A percentile compares a stretch with the other conserved stretches of the same genome.
phyloP scores from a whole-genome alignment of 2,113 vertebrate species.

The Heliornis fulica region DNA sequence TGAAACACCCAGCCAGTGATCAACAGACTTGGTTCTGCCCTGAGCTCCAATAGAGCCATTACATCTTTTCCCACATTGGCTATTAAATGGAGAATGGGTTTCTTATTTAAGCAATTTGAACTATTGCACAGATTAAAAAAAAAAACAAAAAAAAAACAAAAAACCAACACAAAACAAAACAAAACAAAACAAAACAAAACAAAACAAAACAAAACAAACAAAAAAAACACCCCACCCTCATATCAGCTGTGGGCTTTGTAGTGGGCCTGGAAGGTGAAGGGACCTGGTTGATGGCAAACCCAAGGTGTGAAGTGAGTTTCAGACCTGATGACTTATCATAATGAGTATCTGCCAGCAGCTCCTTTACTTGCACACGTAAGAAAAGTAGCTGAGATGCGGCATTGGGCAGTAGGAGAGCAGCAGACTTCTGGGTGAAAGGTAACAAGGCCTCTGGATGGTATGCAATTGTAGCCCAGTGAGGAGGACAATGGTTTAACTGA shows the following conservation, averaged over 20 bases:
- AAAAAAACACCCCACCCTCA: no score
- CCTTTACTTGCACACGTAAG: neutral
- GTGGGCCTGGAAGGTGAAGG: neutral
- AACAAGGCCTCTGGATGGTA: neutral
- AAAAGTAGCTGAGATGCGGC: neutral
- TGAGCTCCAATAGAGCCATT: neutral
- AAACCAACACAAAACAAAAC: no score
- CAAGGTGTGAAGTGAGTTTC: neutral
- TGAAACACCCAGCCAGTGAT: neutral
- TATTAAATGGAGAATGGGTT: neutral
- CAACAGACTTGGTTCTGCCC: neutral
- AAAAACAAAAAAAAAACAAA: no score
- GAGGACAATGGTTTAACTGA: neutral
- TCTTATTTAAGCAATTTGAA: neutral
- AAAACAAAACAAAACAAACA: no score
- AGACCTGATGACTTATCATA: neutral
- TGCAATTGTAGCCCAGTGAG: neutral
- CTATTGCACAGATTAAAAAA: no score
- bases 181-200: no score
- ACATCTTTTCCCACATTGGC: rapidly evolving
- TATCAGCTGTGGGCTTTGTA: neutral
- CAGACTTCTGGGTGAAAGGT: neutral
- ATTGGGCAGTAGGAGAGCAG: neutral
- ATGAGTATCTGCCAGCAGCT: neutral
- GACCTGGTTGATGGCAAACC: neutral